These are phyloP conservation scores for Ligdia adustata DNA, from an alignment of 2,888 invertebrate species.

Conservation along the genomic window DNA sequence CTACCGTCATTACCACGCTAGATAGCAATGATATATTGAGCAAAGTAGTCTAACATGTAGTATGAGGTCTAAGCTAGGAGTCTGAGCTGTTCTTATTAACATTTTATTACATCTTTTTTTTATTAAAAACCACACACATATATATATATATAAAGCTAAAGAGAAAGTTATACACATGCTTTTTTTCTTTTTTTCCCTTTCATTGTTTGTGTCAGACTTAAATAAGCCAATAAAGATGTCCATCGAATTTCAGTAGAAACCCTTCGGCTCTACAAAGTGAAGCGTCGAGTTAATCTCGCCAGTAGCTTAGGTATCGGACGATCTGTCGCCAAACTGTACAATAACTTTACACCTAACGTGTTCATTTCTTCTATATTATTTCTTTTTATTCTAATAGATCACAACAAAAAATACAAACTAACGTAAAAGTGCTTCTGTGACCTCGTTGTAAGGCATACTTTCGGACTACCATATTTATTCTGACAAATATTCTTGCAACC, in stretches of 20 bases:
- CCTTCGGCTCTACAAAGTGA: slow-evolving; percentile 45
- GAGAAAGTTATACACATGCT: no score
- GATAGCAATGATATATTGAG: no score
- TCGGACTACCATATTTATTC: background rate
- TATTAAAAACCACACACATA: no score
- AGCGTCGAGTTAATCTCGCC: slow-evolving; percentile 3
- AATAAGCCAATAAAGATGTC: slow-evolving; percentile 34
- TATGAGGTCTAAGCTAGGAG: no score
- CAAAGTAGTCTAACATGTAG: no score
- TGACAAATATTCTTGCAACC: slow-evolving; percentile 19
- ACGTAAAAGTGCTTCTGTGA: background rate
- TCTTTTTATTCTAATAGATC: slow-evolving; percentile 1
- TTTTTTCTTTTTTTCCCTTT: background rate
- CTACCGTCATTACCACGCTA: no score
- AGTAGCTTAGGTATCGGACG: no score
- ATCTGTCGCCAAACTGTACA: slow-evolving; percentile 48
- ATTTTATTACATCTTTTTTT: no score
- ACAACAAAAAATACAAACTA: background rate
- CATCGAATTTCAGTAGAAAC: slow-evolving; percentile 35
- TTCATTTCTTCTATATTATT: slow-evolving; percentile 47
- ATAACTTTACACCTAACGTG: slow-evolving; percentile 61
- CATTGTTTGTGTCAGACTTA: background rate
- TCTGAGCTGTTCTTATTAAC: no score
- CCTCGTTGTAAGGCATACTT: background rate
- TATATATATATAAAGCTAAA: no score